Percentiles rank a stretch among this genome's conserved stretches.
Evolutionary conservation across 2,888 invertebrate genomes (phyloP).

Genomic region (Yponomeuta malinellus): DNA sequence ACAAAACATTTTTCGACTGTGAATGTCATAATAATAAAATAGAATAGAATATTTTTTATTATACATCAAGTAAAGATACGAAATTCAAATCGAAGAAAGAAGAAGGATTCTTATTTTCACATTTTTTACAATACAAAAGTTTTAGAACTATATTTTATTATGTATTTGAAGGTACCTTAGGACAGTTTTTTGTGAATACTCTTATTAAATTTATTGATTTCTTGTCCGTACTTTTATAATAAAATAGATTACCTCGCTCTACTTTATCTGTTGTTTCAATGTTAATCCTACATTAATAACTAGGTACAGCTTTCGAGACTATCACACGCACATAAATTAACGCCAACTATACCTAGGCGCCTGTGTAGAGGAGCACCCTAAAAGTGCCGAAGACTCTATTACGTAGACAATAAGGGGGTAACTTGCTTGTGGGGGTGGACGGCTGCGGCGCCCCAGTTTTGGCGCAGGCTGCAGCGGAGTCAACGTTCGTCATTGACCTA

Average conservation of each 20-base stretch:
- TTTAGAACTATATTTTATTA: no score
- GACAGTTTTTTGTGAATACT: no score
- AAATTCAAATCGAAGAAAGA: no score
- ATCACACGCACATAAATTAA: background rate
- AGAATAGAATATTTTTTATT: no score
- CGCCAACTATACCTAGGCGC: background rate
- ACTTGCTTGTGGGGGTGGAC: background rate
- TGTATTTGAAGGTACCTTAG: no score
- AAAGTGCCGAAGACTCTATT: background rate
- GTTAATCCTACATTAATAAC: background rate
- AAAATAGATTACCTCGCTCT: background rate
- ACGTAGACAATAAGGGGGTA: background rate
- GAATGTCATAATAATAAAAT: no score
- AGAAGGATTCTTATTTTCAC: no score
- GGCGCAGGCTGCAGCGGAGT: conserved; percentile 49
- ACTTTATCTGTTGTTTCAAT: background rate
- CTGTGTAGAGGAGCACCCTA: background rate
- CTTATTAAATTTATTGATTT: no score
- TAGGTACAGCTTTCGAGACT: background rate
- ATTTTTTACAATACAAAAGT: no score
- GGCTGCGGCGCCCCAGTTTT: conserved; percentile 55
- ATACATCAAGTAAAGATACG: no score
- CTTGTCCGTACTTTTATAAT: no score
- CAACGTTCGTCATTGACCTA: conserved; percentile 28
- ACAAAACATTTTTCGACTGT: no score